These are phyloP conservation scores for Gymnosoma rotundatum DNA, from an alignment of 2,888 invertebrate genomes.

Conservation along the genomic window DNA sequence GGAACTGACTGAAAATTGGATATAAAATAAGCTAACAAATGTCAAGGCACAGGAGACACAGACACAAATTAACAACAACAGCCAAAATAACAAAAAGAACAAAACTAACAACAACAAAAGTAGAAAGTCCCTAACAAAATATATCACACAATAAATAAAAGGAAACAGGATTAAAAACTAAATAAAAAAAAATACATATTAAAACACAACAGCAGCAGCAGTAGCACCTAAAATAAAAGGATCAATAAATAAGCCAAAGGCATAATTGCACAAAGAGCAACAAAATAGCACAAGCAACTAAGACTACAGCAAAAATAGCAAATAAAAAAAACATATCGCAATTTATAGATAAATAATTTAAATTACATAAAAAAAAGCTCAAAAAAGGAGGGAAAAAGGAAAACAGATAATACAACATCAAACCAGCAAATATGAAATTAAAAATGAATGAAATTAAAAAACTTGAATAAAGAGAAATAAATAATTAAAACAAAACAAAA, in stretches of 20 bases:
- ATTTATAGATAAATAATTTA: constrained; percentile 17
- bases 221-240: constrained; percentile 26
- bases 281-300: constrained; percentile 5
- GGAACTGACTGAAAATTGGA: no score
- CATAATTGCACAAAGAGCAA: constrained; percentile 30
- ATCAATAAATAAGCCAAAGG: constrained; percentile 42
- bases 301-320: constrained; percentile 1
- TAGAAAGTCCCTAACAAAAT: no score
- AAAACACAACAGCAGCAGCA: constrained; percentile 24
- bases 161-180: background rate
- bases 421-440: constrained; percentile 32
- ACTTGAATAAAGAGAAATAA: constrained; percentile 1
- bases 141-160: background rate
- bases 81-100: no score
- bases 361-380: background rate
- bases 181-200: constrained; percentile 34
- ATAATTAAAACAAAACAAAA: constrained; percentile 11
- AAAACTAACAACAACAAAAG: no score
- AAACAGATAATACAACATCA: constrained; percentile 21
- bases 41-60: no score
- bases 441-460: no score
- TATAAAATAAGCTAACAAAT: no score
- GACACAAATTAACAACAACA: no score
- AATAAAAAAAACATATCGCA: constrained; percentile 38
- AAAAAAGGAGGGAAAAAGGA: background rate